Evolutionary conservation across 2,113 vertebrate species (phyloP).

Genomic region (Tychaedon coryphoeus): DNA sequence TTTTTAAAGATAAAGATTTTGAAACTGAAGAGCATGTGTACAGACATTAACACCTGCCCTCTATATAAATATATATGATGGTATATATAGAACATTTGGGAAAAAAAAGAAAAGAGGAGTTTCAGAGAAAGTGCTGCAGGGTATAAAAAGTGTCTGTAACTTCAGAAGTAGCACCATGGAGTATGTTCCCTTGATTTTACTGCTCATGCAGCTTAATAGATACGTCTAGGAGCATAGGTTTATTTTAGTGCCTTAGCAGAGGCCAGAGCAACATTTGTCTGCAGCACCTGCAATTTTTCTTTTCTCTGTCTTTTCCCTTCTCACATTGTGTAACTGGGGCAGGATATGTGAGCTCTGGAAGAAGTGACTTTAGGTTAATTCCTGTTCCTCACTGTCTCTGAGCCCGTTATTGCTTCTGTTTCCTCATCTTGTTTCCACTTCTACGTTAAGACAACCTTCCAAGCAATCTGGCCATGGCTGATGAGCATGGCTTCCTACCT

Average conservation of each 20-base stretch:
- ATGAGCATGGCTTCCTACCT: neutral
- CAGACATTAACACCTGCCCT: neutral
- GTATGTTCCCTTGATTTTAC: neutral
- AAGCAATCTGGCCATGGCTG: neutral
- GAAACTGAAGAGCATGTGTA: neutral
- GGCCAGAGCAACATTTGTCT: neutral
- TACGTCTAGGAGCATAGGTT: neutral
- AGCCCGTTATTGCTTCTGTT: neutral
- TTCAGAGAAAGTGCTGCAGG: neutral
- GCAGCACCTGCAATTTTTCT: neutral
- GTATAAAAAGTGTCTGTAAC: neutral
- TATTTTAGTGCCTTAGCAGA: neutral
- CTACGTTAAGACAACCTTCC: neutral
- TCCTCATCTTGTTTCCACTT: neutral
- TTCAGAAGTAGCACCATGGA: neutral
- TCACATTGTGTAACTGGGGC: neutral
- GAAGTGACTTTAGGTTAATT: neutral
- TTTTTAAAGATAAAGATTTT: neutral
- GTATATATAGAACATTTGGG: neutral
- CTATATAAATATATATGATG: neutral
- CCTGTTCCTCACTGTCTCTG: neutral
- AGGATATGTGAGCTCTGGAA: neutral
- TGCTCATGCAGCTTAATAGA: neutral
- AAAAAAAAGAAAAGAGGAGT: neutral
- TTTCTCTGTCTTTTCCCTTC: neutral